Evolutionary conservation across 2,888 invertebrate genomes (phyloP).

Genomic region (Atherix ibis): DNA sequence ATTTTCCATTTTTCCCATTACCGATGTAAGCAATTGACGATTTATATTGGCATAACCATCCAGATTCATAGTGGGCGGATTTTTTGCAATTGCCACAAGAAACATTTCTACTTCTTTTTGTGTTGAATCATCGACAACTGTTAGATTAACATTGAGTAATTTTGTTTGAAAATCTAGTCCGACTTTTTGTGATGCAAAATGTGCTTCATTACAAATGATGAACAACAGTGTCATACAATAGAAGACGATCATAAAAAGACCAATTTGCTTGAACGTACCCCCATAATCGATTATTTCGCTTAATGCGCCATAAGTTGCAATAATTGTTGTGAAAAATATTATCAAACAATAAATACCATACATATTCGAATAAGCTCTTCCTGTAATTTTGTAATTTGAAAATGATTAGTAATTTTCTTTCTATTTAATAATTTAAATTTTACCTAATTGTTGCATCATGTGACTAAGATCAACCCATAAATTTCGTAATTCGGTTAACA

Average conservation of each 20-base stretch:
- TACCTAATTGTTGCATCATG: constrained; percentile 61
- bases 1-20: too few relatives aligned
- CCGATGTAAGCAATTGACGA: constrained; percentile 49
- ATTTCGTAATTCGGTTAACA: constrained; percentile 50
- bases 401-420: too few relatives aligned
- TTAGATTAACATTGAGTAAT: constrained; percentile 49
- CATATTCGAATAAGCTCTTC: constrained; percentile 58
- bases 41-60: constrained; percentile 60
- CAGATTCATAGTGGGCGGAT: constrained; percentile 60
- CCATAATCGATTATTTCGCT: constrained; percentile 58
- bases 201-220: constrained; percentile 59
- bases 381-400: constrained; percentile 26
- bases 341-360: constrained; percentile 59
- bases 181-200: constrained; percentile 48
- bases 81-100: constrained; percentile 54
- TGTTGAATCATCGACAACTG: constrained; percentile 45
- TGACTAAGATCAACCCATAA: constrained; percentile 58
- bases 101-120: constrained; percentile 59
- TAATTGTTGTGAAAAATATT: constrained; percentile 56
- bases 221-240: constrained; percentile 55
- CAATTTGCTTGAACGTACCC: constrained; percentile 53
- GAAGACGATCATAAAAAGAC: constrained; percentile 51
- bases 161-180: constrained; percentile 46
- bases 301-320: constrained; percentile 51
- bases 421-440: background rate